These are phyloP conservation scores for Numida meleagris DNA, from an alignment of 2,113 vertebrate genomes.

Conservation along the genomic window DNA sequence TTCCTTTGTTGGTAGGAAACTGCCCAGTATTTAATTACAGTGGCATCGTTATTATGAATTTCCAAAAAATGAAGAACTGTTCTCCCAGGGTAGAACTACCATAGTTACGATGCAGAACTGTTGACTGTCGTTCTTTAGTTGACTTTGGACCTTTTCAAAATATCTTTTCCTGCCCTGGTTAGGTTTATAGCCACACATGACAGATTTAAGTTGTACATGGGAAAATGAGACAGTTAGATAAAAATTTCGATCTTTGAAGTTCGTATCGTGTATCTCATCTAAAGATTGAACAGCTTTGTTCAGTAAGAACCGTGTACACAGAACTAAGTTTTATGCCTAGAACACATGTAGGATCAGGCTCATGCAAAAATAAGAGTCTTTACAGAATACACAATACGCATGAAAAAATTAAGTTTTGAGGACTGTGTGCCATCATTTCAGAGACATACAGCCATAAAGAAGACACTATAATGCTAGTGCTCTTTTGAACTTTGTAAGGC, in stretches of 20 bases:
- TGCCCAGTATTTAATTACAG: background rate
- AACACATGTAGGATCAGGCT: background rate
- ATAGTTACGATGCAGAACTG: fast-evolving
- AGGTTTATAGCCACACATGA: background rate
- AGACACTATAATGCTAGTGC: background rate
- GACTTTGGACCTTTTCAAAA: background rate
- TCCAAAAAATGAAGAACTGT: background rate
- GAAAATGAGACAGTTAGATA: background rate
- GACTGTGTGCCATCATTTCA: background rate
- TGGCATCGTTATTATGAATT: background rate
- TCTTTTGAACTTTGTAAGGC: background rate
- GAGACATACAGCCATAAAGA: background rate
- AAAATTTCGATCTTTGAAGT: background rate
- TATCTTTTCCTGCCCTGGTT: background rate
- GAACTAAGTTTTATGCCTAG: background rate
- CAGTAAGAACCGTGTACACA: background rate
- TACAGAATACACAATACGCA: background rate
- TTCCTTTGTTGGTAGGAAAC: background rate
- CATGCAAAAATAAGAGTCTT: background rate
- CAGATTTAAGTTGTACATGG: background rate
- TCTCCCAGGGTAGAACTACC: background rate
- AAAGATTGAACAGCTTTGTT: background rate
- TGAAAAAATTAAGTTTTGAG: background rate
- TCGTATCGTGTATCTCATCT: background rate
- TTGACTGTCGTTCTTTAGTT: background rate